These are phyloP conservation scores for Dynastes grantii DNA, from an alignment of 2,888 invertebrate genomes.

Conservation along the genomic window DNA sequence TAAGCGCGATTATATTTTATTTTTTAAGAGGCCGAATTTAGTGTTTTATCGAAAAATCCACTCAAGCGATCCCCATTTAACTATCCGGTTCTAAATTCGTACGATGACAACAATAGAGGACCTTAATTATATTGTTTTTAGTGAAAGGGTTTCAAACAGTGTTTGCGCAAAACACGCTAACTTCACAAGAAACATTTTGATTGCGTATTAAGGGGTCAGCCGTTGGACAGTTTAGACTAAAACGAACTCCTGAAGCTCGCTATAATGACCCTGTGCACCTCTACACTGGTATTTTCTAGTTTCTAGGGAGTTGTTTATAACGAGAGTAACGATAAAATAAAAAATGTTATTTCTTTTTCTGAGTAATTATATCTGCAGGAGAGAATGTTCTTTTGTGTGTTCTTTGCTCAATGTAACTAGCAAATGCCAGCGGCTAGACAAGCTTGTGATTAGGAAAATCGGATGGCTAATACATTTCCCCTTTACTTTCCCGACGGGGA, in stretches of 20 bases:
- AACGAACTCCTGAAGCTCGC: conserved; percentile 22
- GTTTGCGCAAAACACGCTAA: conserved; percentile 5
- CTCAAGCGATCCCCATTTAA: not conserved
- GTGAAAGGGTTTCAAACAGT: not conserved
- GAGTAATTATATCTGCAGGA: too few species aligned
- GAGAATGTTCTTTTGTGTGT: too few species aligned
- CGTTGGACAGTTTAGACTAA: conserved; percentile 21
- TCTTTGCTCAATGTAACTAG: too few species aligned
- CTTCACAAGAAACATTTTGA: conserved; percentile 25
- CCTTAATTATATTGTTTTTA: conserved; percentile 14
- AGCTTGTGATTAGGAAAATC: too few species aligned
- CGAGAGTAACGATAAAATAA: too few species aligned
- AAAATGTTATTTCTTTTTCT: too few species aligned
- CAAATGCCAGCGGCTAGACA: too few species aligned
- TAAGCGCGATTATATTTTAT: not conserved
- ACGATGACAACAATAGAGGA: not conserved
- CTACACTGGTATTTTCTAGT: conserved; percentile 8
- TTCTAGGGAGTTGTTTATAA: conserved; percentile 3
- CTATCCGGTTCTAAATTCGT: not conserved
- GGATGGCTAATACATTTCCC: too few species aligned
- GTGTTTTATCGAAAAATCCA: not conserved
- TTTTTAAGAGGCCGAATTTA: not conserved
- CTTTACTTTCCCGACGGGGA: too few species aligned
- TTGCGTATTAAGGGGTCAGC: conserved; percentile 32
- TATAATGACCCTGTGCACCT: conserved; percentile 24